phyloP scores from a whole-genome alignment of 2,113 vertebrate genomes.

The Trachemys scripta region DNA sequence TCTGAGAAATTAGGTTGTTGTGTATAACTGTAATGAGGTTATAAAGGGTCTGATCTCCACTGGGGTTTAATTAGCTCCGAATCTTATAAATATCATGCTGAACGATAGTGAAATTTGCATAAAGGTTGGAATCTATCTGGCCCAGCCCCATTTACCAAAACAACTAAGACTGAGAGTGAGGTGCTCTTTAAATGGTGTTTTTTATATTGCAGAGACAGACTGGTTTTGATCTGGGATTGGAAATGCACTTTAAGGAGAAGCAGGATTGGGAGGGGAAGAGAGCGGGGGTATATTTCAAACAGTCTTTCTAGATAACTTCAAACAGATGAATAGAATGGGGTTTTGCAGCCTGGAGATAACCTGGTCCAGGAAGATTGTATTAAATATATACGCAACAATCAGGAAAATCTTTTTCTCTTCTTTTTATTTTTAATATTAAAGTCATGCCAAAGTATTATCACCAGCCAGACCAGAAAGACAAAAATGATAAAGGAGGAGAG shows the following conservation, averaged over 20 bases:
- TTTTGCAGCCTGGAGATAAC: conserved; percentile 72
- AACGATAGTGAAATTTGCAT: conserved; percentile 78
- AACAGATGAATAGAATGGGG: conserved; percentile 71
- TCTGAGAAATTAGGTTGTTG: conserved; percentile 76
- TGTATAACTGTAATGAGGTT: conserved; percentile 80
- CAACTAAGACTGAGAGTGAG: not conserved
- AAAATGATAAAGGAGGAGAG: not conserved
- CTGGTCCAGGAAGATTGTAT: conserved; percentile 67
- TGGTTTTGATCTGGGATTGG: conserved; percentile 57
- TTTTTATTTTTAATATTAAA: conserved; percentile 71
- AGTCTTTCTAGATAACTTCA: conserved; percentile 75
- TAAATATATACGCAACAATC: conserved; percentile 59
- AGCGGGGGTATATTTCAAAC: conserved; percentile 66
- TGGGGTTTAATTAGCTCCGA: conserved; percentile 81
- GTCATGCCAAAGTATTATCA: conserved; percentile 59
- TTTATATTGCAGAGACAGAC: not conserved
- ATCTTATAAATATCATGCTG: conserved; percentile 82
- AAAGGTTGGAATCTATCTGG: conserved; percentile 73
- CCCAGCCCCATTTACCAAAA: conserved; percentile 51
- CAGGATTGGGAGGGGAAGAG: conserved; percentile 24
- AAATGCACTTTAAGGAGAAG: conserved; percentile 62
- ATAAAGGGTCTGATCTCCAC: conserved; percentile 78
- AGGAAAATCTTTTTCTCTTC: conserved; percentile 51
- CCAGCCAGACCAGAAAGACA: conserved; percentile 46
- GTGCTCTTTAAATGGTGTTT: conserved; percentile 42